These are phyloP conservation scores for Metridium senile DNA, from an alignment of 92 coral and sea anemone species.

Conservation along the genomic window DNA sequence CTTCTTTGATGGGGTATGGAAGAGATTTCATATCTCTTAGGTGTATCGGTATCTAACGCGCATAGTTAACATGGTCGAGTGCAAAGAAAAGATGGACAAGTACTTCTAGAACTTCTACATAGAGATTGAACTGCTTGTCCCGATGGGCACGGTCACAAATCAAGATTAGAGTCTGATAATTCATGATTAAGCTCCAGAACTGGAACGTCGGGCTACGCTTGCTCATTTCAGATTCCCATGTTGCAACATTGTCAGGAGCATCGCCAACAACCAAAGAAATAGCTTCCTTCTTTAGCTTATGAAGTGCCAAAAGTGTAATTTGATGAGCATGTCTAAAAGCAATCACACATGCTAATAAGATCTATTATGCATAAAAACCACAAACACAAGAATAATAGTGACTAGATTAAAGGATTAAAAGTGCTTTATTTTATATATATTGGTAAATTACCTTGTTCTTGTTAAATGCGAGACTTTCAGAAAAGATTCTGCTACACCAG, in stretches of 20 bases:
- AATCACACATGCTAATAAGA: not conserved
- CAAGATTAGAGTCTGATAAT: conserved; percentile 45
- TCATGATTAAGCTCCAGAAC: conserved; percentile 32
- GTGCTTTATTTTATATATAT: too few species aligned
- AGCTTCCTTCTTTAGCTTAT: conserved; percentile 43
- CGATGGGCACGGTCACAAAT: conserved; percentile 47
- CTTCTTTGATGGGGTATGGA: conserved; percentile 29
- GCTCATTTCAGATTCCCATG: conserved; percentile 32
- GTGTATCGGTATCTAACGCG: conserved; percentile 65
- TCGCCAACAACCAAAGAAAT: not conserved
- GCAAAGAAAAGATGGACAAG: conserved; percentile 47
- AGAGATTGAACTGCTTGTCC: conserved; percentile 22
- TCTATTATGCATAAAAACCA: not conserved
- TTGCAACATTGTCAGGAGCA: not conserved
- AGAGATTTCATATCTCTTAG: conserved; percentile 67
- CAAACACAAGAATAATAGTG: not conserved
- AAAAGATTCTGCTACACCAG: conserved; percentile 70
- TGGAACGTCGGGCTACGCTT: conserved; percentile 43
- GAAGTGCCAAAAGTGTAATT: conserved; percentile 50
- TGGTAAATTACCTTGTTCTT: conserved; percentile 29
- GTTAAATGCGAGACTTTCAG: conserved; percentile 45
- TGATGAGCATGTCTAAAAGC: conserved; percentile 58
- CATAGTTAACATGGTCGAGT: conserved; percentile 60
- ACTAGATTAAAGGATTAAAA: not conserved
- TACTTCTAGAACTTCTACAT: conserved; percentile 44